Conservation (phyloP, 1,140 invertebrate genomes). For the Bacillus rossius region DNA sequence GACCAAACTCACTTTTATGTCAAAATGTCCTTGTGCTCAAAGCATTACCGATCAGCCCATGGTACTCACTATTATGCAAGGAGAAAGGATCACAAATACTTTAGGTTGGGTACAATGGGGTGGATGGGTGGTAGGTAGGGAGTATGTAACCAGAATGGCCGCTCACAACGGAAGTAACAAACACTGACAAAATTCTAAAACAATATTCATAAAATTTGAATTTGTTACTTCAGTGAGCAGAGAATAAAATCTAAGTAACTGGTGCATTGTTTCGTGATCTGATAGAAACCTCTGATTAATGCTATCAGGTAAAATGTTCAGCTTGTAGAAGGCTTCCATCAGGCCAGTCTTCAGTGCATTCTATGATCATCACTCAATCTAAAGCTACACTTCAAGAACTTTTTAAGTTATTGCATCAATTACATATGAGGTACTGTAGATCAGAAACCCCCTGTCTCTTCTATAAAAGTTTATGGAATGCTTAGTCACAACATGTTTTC, state of each 20-base stretch:
- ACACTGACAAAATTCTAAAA: constrained; percentile 22
- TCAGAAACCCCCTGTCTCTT: constrained; percentile 23
- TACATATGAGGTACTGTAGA: constrained; percentile 22
- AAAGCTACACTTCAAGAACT: constrained; percentile 22
- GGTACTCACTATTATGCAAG: constrained; percentile 19
- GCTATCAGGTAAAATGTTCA: too few relatives aligned
- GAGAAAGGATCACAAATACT: constrained; percentile 20
- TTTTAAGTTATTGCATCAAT: constrained; percentile 24
- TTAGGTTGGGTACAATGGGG: constrained; percentile 7
- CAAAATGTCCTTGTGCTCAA: constrained; percentile 23
- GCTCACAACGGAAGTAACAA: constrained; percentile 23
- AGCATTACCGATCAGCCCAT: constrained; percentile 23
- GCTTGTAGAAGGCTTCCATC: not conserved
- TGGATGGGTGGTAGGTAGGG: constrained; percentile 5
- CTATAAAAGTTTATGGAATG: constrained; percentile 25
- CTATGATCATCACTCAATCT: constrained; percentile 18
- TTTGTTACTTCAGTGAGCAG: constrained; percentile 24
- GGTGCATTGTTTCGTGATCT: constrained; percentile 13
- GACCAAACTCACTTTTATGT: constrained; percentile 22
- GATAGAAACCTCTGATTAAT: constrained; percentile 1
- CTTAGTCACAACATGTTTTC: constrained; percentile 23
- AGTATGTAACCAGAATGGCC: constrained; percentile 24
- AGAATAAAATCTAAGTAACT: constrained; percentile 23
- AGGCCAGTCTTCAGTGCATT: constrained; percentile 17
- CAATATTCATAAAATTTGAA: constrained; percentile 21